A percentile compares a stretch with the other conserved stretches of the same genome.
These are phyloP conservation scores for Stigmatopora argus DNA, from an alignment of 2,113 vertebrate genomes.

Conservation along the genomic window DNA sequence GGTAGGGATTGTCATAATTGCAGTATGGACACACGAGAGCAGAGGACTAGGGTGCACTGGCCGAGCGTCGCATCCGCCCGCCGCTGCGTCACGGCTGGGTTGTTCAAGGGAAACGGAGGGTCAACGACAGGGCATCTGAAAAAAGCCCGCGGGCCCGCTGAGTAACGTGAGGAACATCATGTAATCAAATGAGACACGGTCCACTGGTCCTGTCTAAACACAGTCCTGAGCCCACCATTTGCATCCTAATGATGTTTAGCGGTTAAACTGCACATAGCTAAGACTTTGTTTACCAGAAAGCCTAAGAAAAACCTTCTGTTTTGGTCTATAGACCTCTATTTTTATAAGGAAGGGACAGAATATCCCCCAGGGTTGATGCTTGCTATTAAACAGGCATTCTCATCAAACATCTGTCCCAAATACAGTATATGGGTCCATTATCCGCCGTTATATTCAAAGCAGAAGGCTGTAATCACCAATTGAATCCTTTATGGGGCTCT, in stretches of 20 bases:
- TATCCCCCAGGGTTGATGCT: background rate
- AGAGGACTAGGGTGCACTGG: background rate
- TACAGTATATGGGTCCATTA: conserved; percentile 11
- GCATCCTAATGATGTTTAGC: conserved; percentile 22
- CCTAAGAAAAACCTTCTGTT: background rate
- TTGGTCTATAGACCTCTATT: conserved; percentile 2
- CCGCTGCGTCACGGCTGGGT: conserved; percentile 40
- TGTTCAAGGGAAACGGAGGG: conserved; percentile 45
- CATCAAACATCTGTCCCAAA: conserved; percentile 14
- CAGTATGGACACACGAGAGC: background rate
- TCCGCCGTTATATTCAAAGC: background rate
- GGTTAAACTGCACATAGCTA: background rate
- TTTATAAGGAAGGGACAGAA: background rate
- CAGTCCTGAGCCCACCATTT: conserved; percentile 28
- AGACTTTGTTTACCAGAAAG: background rate
- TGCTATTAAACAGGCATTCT: conserved; percentile 3
- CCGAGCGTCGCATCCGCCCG: conserved; percentile 36
- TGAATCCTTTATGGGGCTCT: background rate
- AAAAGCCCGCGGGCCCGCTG: conserved; percentile 37
- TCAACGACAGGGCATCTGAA: conserved; percentile 42
- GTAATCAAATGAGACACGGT: conserved; percentile 61
- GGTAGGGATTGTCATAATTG: conserved; percentile 48
- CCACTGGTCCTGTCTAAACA: conserved; percentile 48
- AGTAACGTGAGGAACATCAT: conserved; percentile 56
- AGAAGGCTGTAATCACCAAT: conserved; percentile 8